Percentiles rank a stretch among this genome's conserved stretches.
These are phyloP conservation scores for Myathropa florea DNA, from an alignment of 2,888 invertebrate species.

Conservation along the genomic window DNA sequence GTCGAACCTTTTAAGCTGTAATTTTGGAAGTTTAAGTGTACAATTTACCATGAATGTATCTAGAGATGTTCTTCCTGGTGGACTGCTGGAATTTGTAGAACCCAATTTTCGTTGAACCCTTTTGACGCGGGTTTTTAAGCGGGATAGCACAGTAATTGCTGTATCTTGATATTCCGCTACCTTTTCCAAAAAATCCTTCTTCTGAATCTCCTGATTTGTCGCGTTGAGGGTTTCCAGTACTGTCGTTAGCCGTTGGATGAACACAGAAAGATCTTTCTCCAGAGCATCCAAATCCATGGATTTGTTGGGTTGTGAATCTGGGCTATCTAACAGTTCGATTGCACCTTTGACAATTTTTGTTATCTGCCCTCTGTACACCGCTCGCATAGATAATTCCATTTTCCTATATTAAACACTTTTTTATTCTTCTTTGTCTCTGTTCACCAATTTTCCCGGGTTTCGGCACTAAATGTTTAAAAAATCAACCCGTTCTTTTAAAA, in stretches of 20 bases:
- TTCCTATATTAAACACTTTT: background rate
- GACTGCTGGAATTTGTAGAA: background rate
- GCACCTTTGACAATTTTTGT: slow-evolving; percentile 27
- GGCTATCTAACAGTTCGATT: background rate
- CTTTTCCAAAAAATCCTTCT: slow-evolving; percentile 6
- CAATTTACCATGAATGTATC: background rate
- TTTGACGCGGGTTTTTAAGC: background rate
- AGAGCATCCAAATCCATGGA: background rate
- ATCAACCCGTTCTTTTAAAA: background rate
- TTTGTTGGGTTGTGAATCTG: background rate
- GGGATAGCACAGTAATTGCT: background rate
- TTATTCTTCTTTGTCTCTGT: background rate
- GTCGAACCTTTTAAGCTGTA: slow-evolving; percentile 22
- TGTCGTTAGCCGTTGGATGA: slow-evolving; percentile 21
- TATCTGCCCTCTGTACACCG: slow-evolving; percentile 15
- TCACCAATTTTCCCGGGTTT: background rate
- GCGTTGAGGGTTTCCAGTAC: slow-evolving; percentile 12
- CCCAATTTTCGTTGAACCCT: background rate
- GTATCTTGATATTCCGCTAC: slow-evolving; percentile 14
- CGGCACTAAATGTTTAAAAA: background rate
- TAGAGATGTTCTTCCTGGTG: background rate
- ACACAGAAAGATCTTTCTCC: slow-evolving; percentile 23
- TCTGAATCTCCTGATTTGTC: slow-evolving; percentile 8
- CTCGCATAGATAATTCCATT: slow-evolving; percentile 12
- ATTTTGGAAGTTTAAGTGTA: background rate